A percentile compares a stretch with the other conserved stretches of the same genome.
phyloP scores from a whole-genome alignment of 2,113 vertebrate species.

The Leptodactylus fuscus region DNA sequence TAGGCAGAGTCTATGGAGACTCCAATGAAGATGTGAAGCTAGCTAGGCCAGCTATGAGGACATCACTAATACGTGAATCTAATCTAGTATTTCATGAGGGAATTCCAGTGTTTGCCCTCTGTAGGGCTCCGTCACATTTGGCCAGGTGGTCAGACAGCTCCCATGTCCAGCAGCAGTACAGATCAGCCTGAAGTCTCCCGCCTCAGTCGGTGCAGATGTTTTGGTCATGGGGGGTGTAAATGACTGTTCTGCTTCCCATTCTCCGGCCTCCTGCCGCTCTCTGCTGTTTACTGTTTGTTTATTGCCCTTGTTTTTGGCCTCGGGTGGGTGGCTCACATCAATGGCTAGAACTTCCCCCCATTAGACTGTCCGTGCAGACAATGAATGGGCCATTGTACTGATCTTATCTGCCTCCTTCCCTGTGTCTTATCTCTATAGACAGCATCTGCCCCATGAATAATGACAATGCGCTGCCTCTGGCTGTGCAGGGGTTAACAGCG shows the following conservation, averaged over 20 bases:
- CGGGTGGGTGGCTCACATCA: background rate
- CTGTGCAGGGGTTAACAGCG: background rate
- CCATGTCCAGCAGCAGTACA: background rate
- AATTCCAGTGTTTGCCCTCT: no score
- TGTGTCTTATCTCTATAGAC: background rate
- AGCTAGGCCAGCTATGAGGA: no score
- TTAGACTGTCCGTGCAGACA: background rate
- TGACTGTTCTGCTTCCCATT: background rate
- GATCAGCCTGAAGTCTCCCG: constrained; percentile 30
- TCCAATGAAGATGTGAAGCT: no score
- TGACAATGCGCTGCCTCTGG: background rate
- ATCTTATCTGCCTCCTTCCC: background rate
- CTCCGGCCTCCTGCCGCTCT: background rate
- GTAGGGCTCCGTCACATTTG: no score
- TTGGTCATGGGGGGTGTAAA: background rate
- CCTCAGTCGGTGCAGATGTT: constrained; percentile 37
- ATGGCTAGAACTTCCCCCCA: background rate
- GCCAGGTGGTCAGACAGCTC: constrained; percentile 5
- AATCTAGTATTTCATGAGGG: no score
- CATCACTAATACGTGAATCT: no score
- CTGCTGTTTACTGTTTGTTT: constrained; percentile 35
- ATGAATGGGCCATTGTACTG: background rate
- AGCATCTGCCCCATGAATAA: constrained; percentile 2
- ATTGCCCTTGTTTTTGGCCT: constrained; percentile 3
- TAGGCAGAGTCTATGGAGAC: no score